Conservation (phyloP, 64 coral and sea anemone species). For the Dendronephthya gigantea region DNA sequence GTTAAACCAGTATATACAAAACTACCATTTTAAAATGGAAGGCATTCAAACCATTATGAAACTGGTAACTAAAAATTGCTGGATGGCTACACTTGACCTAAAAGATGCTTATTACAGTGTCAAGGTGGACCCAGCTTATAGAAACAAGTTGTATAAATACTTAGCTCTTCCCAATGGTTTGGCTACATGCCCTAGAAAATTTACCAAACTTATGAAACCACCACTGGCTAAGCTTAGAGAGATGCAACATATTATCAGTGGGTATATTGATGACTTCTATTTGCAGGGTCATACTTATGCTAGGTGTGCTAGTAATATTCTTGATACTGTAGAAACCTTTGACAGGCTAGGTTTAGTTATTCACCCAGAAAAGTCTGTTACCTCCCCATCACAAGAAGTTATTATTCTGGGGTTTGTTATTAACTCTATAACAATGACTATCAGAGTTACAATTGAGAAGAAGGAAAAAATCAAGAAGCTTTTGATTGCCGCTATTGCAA, state of each 20-base stretch:
- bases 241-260: conserved; percentile 28
- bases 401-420: conserved; percentile 44
- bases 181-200: conserved; percentile 2
- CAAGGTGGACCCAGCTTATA: neutral
- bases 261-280: conserved; percentile 46
- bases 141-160: neutral
- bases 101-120: conserved; percentile 9
- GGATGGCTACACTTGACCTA: neutral
- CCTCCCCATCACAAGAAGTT: conserved; percentile 24
- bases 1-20: neutral
- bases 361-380: conserved; percentile 20
- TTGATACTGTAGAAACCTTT: conserved; percentile 32
- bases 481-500: neutral
- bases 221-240: neutral
- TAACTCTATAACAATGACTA: conserved; percentile 39
- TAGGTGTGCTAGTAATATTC: conserved; percentile 23
- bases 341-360: conserved; percentile 28
- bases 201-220: neutral
- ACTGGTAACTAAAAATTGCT: neutral
- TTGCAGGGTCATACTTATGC: conserved; percentile 20
- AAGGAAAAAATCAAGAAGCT: conserved; percentile 41
- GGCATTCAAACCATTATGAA: neutral
- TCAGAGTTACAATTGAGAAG: conserved; percentile 25
- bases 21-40: neutral
- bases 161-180: conserved; percentile 9